A percentile compares a stretch with the other conserved stretches of the same genome.
phyloP scores from a whole-genome alignment of 2,888 invertebrate species.

The Stenolophus ochropezus region DNA sequence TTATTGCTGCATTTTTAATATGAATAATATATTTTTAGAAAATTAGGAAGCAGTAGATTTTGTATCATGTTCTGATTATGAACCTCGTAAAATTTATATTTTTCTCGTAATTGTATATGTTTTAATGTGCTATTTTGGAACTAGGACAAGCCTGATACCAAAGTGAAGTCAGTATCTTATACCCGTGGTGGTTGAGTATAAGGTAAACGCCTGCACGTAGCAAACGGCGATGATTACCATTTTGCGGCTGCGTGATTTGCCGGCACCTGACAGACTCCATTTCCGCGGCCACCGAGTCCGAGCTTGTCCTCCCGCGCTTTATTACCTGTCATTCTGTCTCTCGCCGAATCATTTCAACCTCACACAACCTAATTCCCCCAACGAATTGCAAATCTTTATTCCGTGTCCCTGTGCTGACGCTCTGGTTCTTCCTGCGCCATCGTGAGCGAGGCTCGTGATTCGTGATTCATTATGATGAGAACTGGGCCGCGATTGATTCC shows the following conservation, averaged over 20 bases:
- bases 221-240: constrained; percentile 45
- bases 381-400: constrained; percentile 55
- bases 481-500: constrained; percentile 20
- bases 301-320: constrained; percentile 26
- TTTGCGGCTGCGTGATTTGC: constrained; percentile 51
- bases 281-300: constrained; percentile 26
- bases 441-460: too few relatives aligned
- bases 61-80: too few relatives aligned
- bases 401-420: constrained; percentile 27
- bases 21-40: too few relatives aligned
- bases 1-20: too few relatives aligned
- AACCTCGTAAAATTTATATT: too few relatives aligned
- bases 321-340: constrained; percentile 52
- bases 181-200: not conserved
- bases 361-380: constrained; percentile 48
- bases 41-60: too few relatives aligned
- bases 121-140: too few relatives aligned
- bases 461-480: constrained; percentile 44
- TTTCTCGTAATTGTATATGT: too few relatives aligned
- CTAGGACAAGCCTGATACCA: too few relatives aligned
- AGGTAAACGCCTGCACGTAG: constrained; percentile 36
- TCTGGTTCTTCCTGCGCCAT: constrained; percentile 36
- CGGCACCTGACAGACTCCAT: constrained; percentile 49
- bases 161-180: constrained; percentile 5
- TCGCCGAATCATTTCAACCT: constrained; percentile 50